Base-by-base conservation (phyloP, 2,888 invertebrate genomes). In the Meloe dianella region DNA sequence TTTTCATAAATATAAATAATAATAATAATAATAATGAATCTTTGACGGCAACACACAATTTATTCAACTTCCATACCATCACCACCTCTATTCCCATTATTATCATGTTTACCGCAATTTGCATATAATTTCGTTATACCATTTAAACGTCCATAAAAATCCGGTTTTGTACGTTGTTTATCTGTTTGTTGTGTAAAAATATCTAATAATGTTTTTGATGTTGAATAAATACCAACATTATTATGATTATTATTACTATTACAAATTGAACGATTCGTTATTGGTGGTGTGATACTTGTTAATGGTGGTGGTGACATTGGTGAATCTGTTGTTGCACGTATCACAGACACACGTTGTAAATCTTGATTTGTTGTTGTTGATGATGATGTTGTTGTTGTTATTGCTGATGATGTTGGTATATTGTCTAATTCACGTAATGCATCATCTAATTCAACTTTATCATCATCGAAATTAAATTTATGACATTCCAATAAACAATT, bases 281-380 rank as follows among this genome's bases (percentile, higher is more conserved):
- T 67, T 1, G 81, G 75, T 1, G 79, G 73, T 7, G 78, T 77
- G 60, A 82, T 79, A 65, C 77, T 82, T 0, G 83, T 71, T 57
- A 84, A 67, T 3, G 91, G 89, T 0, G 92, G 92, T 0, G 94
- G 94, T 0, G 95, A 95, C 82, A 94, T 89, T 0, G 94, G 94
- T 0, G 94, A 94, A 81, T 95, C 95, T 0, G 94, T 93, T 0
- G 93, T 93, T 1, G 94, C 92, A 60, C 94, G 85, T 67, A 91
- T 89, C 0, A 90, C 87, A 9, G 88, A 85, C 0, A 85, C 83
- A 51, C 85, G 80, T 57, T 80, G 79, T 35, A 74, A 57, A 22
- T 81, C 79, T 58, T 72, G 67, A 17, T 41, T 41, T n/a, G 78
- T 79, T 1, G 63, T n/a, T 38, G n/a, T n/a, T n/a, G 38, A 14